Percentiles rank a stretch among this genome's conserved stretches.
Evolutionary conservation across 2,797 vertebrate species (phyloP).

Genomic region (Thunnus albacares): DNA sequence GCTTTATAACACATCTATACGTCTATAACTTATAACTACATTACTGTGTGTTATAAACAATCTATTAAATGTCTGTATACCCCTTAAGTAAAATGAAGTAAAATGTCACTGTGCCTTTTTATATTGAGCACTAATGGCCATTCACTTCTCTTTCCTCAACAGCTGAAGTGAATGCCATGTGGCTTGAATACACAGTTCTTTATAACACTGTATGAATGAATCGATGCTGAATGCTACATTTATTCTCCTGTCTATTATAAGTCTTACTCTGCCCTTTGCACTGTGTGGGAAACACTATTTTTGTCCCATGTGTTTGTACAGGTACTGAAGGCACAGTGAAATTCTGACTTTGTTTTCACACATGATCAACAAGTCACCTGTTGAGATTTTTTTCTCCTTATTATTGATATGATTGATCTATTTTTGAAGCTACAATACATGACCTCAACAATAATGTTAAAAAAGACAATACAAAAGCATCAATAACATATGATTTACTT

Average conservation of each 20-base stretch:
- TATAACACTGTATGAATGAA: constrained; percentile 24
- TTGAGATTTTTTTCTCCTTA: neutral
- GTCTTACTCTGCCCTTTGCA: constrained; percentile 6
- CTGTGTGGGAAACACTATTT: constrained; percentile 12
- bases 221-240: constrained; percentile 15
- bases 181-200: constrained; percentile 13
- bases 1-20: too few relatives aligned
- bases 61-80: too few relatives aligned
- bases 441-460: neutral
- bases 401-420: neutral
- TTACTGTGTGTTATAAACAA: too few relatives aligned
- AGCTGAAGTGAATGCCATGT: constrained; percentile 1
- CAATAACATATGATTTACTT: constrained; percentile 13
- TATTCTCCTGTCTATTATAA: constrained; percentile 10
- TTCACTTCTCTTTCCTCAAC: constrained; percentile 13
- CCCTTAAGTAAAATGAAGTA: too few relatives aligned
- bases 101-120: constrained; percentile 2
- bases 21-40: too few relatives aligned
- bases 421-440: neutral
- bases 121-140: constrained; percentile 1
- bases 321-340: neutral
- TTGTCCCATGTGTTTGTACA: neutral
- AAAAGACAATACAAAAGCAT: neutral
- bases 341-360: neutral
- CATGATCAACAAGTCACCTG: neutral